Evolutionary conservation across 2,888 invertebrate genomes (phyloP), one percentile per base, ranked within the genome.

Genomic region (Heliconius sara): DNA sequence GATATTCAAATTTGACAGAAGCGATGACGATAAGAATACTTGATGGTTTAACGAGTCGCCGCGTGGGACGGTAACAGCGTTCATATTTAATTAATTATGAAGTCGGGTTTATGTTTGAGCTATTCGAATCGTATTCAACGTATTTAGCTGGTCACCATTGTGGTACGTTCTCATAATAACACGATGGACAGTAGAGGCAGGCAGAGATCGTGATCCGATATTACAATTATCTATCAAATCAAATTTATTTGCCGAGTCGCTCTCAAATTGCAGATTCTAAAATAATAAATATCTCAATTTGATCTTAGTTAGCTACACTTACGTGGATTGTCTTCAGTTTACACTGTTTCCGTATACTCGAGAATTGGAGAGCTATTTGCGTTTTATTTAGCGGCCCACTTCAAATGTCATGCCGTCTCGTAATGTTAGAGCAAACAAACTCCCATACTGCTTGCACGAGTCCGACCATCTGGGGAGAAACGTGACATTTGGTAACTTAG

Each of bases 331-430:
- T 91, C 89, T 89, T 87, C 85, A 85, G 89, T 91, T 88, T 91
- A 90, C 91, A 89, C 77, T 89, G 86, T 87, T 87, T 86, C 87
- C 85, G 90, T 91, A 91, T 91, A 90, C 91, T 90, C 87, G 89
- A 89, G 88, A 82, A 89, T 89, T 87, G 89, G 90, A 82, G 84
- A 83, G 90, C 85, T 95, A 89, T 95, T 95, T 95, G 94, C 91
- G 90, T 93, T 93, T 91, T 94, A 90, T 94, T 95, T 95, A 95
- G 95, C 95, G 94, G 93, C 89, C 91, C 88, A 91, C 93, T 92
- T 94, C 93, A 94, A 94, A 94, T 94, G 92, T 93, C 91, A 92
- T 91, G 91, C 93, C 93, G 91, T 92, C 94, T 93, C 92, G 95
- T 95, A 94, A 95, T 94, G 92, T 94, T 94, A 93, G 88, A 91